Evolutionary conservation across 1,140 invertebrate genomes (phyloP), one percentile per base, ranked within the genome.

Genomic region (Sitodiplosis mosellana): DNA sequence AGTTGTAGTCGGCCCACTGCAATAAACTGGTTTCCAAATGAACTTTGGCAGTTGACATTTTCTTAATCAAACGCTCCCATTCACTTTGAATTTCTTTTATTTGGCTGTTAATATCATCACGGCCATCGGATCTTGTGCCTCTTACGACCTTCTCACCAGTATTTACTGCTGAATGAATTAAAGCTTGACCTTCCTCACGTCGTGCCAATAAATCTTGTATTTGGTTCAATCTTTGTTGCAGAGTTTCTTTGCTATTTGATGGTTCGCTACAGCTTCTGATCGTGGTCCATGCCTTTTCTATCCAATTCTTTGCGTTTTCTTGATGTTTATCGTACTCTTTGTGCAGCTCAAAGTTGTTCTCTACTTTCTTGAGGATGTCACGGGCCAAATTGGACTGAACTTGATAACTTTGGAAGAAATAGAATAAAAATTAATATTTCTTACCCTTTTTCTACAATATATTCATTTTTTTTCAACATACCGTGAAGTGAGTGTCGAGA

Each of bases 1-100:
- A 87, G 59, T 83, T 90, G 59, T 92, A 93, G 61, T 93, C 90
- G n/a, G 87, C 86, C 88, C 88, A 93, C 74, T 92, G 87, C 1
- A 94, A 64, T 8, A 96, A 69, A 58, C 81, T 84, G 0, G 89
- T 91, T 64, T 97, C 91, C 17, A 95, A 62, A 55, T 89, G 81
- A 17, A 94, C 88, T 69, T 93, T 93, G 1, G 84, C 81, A 12
- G 85, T 91, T 4, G 86, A 87, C 67, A 95, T 84, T 62, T 91
- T 92, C 62, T 86, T 87, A 0, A 90, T 83, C 14, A 95, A 66
- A 45, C 84, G 70, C 61, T 95, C 92, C 87, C 91, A 95, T 54
- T 92, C 88, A 45, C 76, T 81, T 68, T 95, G 91, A 36, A 95
- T 69, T 55, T 90, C 84, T 65, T 90, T 91, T 49, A 95, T 70